Conservation (phyloP, 2,113 vertebrate species). For the Embiotoca jacksoni region DNA sequence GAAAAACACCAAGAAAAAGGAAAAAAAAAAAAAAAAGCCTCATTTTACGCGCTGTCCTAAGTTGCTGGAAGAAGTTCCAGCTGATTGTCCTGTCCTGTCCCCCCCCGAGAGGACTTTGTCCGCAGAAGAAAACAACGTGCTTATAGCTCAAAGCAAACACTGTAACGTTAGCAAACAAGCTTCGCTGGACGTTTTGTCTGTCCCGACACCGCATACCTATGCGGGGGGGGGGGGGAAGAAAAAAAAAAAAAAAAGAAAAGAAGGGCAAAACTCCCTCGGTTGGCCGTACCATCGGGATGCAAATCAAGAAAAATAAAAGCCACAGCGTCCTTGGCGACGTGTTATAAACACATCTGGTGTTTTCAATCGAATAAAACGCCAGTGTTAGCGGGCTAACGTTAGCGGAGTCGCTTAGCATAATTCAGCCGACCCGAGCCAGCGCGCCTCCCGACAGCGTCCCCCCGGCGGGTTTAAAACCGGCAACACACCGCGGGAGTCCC, state of each 20-base stretch:
- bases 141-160: constrained; percentile 69
- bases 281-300: too few relatives aligned
- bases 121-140: constrained; percentile 69
- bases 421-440: constrained; percentile 44
- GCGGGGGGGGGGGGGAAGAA: background rate
- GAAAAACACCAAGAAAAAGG: background rate
- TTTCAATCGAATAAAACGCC: constrained; percentile 67
- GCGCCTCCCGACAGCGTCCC: constrained; percentile 41
- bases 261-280: background rate
- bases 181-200: constrained; percentile 52
- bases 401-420: constrained; percentile 64
- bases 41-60: background rate
- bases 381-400: constrained; percentile 64
- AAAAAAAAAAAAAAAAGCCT: background rate
- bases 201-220: constrained; percentile 47
- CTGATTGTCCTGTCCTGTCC: constrained; percentile 17
- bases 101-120: constrained; percentile 48
- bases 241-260: background rate
- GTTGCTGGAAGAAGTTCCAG: constrained; percentile 44
- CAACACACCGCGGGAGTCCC: background rate
- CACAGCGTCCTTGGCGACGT: constrained; percentile 7
- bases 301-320: background rate
- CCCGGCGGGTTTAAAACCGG: constrained; percentile 18
- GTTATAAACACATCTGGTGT: constrained; percentile 13
- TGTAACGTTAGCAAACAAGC: constrained; percentile 69